A percentile compares a stretch with the other conserved stretches of the same genome.
These are phyloP conservation scores for Brachylomia viminalis DNA, from an alignment of 2,888 invertebrate genomes.

Conservation along the genomic window DNA sequence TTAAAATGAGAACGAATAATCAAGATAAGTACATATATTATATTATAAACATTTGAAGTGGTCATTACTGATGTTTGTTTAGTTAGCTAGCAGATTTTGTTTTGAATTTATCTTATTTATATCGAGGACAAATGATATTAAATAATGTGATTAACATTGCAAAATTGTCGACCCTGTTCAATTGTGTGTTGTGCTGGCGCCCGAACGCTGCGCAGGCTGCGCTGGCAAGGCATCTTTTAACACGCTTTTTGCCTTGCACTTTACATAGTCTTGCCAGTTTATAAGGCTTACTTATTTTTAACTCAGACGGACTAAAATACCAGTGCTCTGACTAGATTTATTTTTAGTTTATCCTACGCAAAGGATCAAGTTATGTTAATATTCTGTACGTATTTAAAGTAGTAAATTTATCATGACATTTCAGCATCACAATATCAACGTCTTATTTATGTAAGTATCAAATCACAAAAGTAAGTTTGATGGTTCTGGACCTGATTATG, in stretches of 20 bases:
- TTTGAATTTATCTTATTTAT: no score
- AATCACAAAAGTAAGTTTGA: neutral
- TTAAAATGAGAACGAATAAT: neutral
- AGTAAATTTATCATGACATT: neutral
- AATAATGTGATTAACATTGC: neutral
- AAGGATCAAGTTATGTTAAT: slow-evolving; percentile 21
- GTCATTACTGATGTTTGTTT: no score
- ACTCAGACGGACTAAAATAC: slow-evolving; percentile 58
- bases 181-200: slow-evolving; percentile 11
- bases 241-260: slow-evolving; percentile 52
- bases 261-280: slow-evolving; percentile 66
- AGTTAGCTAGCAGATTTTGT: no score
- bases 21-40: no score
- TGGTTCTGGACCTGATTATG: neutral
- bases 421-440: neutral
- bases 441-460: neutral
- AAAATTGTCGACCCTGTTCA: slow-evolving; percentile 43
- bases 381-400: neutral
- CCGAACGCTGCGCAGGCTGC: slow-evolving; percentile 14
- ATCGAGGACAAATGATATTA: neutral
- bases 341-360: slow-evolving; percentile 43
- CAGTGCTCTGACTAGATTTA: slow-evolving; percentile 38
- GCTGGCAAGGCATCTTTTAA: slow-evolving; percentile 38
- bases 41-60: no score
- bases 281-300: slow-evolving; percentile 73